Conservation (phyloP, 1,140 invertebrate genomes). For the Melitaea cinxia region DNA sequence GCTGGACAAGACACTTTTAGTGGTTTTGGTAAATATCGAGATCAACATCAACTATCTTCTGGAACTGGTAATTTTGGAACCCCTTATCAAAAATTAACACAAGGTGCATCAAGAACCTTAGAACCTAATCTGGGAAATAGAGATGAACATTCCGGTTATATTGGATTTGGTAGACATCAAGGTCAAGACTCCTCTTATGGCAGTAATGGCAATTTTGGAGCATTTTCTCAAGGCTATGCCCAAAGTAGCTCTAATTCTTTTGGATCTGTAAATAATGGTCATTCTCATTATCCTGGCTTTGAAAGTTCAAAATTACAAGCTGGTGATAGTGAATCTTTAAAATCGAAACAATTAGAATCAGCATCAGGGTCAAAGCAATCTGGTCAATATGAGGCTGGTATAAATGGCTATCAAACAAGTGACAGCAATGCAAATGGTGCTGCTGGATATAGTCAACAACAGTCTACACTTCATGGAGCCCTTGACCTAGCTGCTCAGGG, state of each 20-base stretch:
- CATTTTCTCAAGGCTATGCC: not conserved
- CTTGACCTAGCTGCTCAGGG: slow-evolving; percentile 62
- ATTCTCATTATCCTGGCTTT: not conserved
- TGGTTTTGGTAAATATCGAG: no score
- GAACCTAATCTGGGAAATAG: not conserved
- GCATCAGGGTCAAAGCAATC: not conserved
- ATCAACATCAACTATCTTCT: not conserved
- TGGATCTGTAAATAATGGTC: not conserved
- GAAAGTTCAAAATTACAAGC: not conserved
- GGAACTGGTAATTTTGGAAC: not conserved
- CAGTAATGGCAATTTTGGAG: not conserved
- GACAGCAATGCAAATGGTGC: not conserved
- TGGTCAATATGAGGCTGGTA: not conserved
- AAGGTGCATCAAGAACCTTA: not conserved
- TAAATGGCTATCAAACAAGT: not conserved
- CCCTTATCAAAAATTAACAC: not conserved
- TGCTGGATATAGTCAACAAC: slow-evolving; percentile 30
- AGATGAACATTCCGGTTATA: not conserved
- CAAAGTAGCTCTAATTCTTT: not conserved
- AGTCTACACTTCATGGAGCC: slow-evolving; percentile 53
- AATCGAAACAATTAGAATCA: not conserved
- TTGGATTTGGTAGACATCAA: not conserved
- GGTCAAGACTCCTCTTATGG: slow-evolving; percentile 17
- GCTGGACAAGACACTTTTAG: no score
- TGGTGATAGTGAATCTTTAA: not conserved